These are phyloP conservation scores for Drosophila greeni DNA, from an alignment of 2,888 invertebrate species.

Conservation along the genomic window DNA sequence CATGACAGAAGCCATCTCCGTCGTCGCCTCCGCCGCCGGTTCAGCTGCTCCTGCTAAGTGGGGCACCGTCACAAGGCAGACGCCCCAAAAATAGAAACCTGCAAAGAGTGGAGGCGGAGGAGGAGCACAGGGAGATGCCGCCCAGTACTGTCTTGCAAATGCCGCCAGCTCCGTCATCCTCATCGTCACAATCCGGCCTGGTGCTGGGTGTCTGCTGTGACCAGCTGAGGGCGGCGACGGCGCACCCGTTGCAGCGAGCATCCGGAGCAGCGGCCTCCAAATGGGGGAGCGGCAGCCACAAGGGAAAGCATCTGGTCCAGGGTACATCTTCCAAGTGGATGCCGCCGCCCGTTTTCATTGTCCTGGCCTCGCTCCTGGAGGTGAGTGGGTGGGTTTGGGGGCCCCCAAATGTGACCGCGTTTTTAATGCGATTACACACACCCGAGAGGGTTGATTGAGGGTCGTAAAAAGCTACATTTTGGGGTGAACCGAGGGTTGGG, in stretches of 20 bases:
- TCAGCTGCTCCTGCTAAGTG: slow-evolving; percentile 58
- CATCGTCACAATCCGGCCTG: slow-evolving; percentile 52
- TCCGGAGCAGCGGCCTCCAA: slow-evolving; percentile 25
- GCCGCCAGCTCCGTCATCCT: slow-evolving; percentile 49
- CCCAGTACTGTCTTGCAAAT: slow-evolving; percentile 70
- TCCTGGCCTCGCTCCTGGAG: slow-evolving; percentile 94
- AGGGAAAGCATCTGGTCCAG: slow-evolving; percentile 84
- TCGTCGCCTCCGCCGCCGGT: slow-evolving; percentile 30
- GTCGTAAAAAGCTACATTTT: slow-evolving; percentile 38
- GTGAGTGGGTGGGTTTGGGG: slow-evolving; percentile 81
- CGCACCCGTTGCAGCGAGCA: slow-evolving; percentile 34
- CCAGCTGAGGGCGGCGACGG: slow-evolving; percentile 63
- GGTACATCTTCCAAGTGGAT: slow-evolving; percentile 87
- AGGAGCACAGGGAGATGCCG: slow-evolving; percentile 54
- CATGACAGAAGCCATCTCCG: slow-evolving; percentile 61
- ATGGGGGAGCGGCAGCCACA: slow-evolving; percentile 27
- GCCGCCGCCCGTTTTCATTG: slow-evolving; percentile 95
- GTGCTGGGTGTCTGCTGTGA: slow-evolving; percentile 66
- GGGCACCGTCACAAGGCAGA: slow-evolving; percentile 73
- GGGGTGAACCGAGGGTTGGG: slow-evolving; percentile 8
- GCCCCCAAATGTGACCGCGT: slow-evolving; percentile 34
- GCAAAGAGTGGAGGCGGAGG: slow-evolving; percentile 16
- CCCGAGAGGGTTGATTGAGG: slow-evolving; percentile 58
- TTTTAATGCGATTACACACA: slow-evolving; percentile 56
- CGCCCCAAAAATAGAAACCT: slow-evolving; percentile 69